phyloP scores from a whole-genome alignment of 2,113 vertebrate genomes.

The Chitala chitala region DNA sequence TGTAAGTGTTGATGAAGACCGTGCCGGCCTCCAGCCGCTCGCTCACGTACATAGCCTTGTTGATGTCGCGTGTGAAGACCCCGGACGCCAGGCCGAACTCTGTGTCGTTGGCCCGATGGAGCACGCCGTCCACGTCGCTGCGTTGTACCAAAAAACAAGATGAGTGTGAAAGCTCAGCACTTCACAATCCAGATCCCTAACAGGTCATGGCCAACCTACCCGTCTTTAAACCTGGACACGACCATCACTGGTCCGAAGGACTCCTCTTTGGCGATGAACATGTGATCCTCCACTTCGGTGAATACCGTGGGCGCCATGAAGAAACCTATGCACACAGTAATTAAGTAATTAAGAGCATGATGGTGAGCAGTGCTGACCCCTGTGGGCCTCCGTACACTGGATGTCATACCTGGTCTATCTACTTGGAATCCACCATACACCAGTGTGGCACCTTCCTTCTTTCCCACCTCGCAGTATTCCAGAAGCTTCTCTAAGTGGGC shows the following conservation, averaged over 20 bases:
- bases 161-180: not conserved
- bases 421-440: constrained; percentile 68
- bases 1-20: constrained; percentile 95
- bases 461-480: constrained; percentile 69
- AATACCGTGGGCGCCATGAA: constrained; percentile 79
- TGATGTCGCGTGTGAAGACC: constrained; percentile 90
- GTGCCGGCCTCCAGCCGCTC: constrained; percentile 90
- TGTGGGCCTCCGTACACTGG: not conserved
- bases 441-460: constrained; percentile 73
- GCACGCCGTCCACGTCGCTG: constrained; percentile 84
- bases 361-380: not conserved
- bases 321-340: constrained; percentile 55
- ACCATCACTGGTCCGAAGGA: constrained; percentile 95
- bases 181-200: too few species aligned
- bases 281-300: constrained; percentile 72
- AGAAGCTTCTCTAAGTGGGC: constrained; percentile 75
- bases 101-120: constrained; percentile 80
- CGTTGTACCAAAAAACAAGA: not conserved
- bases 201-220: constrained; percentile 67
- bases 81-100: constrained; percentile 94
- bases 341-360: not conserved
- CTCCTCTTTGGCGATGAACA: constrained; percentile 71
- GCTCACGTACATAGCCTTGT: constrained; percentile 90
- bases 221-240: constrained; percentile 89
- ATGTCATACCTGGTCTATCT: constrained; percentile 61